Base-by-base conservation (phyloP, 2,797 vertebrate species). In the Coracias cyanogaster region DNA sequence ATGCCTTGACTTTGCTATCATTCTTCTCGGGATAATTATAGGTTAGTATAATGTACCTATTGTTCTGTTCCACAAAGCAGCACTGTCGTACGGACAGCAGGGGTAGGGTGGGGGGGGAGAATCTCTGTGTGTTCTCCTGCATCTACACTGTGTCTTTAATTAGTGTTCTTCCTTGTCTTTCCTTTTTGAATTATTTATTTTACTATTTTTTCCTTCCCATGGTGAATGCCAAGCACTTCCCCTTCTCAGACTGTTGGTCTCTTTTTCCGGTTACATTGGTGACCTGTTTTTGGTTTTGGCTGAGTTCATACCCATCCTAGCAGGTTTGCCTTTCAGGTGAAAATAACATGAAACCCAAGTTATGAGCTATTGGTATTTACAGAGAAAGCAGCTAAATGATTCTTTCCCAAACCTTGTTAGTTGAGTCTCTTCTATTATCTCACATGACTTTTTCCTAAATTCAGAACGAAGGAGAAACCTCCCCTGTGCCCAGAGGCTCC, bases 41-140 rank as follows among this genome's bases (percentile, higher is more conserved):
- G 97, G 97, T 97, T 97, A 95, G 96, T 95, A 98, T 98, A 98
- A 98, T 98, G 96, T 96, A 96, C 92, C 94, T 97, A 98, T 98
- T 98, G 98, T 98, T 98, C 97, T 95, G 35, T 82, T 96, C 95
- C 91, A 98, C 97, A 98, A 98, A 97, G 97, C 94, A 73, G 89
- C 96, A 95, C 97, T 98, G 97, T 98, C 97, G 90, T 60, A 82
- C 0, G 29, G 86, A 89, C 90, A 86, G 83, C 66, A 87, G 77
- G 93, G 62, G 41, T 94, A 90, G 93, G 55, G 70, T 71, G 72
- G 88, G 62, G 96, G 93, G 94, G 89, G 83, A n/a, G 54, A 13
- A 96, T 94, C 96, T 97, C 90, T 96, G 64, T 86, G 85, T 95
- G 86, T 88, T 95, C 84, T 96, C 92, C 90, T 96, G 80, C 83